Evolutionary conservation across 2,113 vertebrate species (phyloP).

Genomic region (Ceuthmochares aereus): DNA sequence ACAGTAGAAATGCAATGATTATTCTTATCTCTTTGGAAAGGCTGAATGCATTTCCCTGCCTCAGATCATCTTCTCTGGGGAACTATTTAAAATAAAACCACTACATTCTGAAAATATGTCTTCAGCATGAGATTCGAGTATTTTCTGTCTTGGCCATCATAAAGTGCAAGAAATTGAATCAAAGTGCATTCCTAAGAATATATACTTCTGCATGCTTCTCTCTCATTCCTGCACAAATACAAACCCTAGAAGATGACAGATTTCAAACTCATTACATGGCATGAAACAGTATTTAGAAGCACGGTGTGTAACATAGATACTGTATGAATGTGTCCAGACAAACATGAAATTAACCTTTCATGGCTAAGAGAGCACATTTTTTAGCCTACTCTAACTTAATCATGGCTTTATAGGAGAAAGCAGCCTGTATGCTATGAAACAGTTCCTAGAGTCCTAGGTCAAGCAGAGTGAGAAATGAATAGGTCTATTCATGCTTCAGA

Average conservation of each 20-base stretch:
- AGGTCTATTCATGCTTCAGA: slow-evolving; percentile 73
- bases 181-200: slow-evolving; percentile 1
- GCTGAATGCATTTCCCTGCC: background rate
- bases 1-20: slow-evolving; percentile 30
- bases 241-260: slow-evolving; percentile 3
- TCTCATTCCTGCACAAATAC: background rate
- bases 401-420: slow-evolving; percentile 54
- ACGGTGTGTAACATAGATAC: background rate
- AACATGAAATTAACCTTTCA: slow-evolving; percentile 60
- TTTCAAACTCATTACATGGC: slow-evolving; percentile 41
- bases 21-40: slow-evolving; percentile 25
- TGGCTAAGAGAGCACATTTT: background rate
- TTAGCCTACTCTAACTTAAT: background rate
- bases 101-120: background rate
- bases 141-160: background rate
- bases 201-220: background rate
- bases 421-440: slow-evolving; percentile 18
- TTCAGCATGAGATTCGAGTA: background rate
- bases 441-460: slow-evolving; percentile 23
- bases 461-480: slow-evolving; percentile 71
- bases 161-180: slow-evolving; percentile 27
- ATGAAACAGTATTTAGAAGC: slow-evolving; percentile 20
- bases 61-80: slow-evolving; percentile 28
- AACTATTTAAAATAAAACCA: slow-evolving; percentile 10
- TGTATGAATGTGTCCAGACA: slow-evolving; percentile 16